Evolutionary conservation across 2,888 invertebrate species (phyloP).

Genomic region (Drosophila yooni): DNA sequence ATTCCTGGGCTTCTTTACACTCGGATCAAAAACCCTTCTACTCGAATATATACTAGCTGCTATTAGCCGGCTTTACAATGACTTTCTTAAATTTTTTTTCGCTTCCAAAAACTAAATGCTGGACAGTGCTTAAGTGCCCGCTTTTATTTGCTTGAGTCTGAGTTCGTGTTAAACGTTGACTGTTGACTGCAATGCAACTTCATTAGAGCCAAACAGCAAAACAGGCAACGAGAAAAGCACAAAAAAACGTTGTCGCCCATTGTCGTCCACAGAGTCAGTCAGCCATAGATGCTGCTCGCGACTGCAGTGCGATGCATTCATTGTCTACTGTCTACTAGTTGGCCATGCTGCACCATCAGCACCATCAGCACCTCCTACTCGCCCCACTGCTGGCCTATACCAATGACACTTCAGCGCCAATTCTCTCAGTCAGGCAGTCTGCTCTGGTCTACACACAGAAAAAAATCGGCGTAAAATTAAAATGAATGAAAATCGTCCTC

Average conservation of each 20-base stretch:
- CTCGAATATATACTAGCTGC: background rate
- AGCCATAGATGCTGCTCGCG: conserved; percentile 38
- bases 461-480: background rate
- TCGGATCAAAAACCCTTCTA: background rate
- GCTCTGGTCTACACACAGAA: conserved; percentile 21
- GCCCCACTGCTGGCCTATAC: conserved; percentile 40
- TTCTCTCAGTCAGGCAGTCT: conserved; percentile 43
- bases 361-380: background rate
- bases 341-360: conserved; percentile 29
- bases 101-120: conserved; percentile 6
- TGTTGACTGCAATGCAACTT: conserved; percentile 61
- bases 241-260: conserved; percentile 41
- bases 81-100: background rate
- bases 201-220: conserved; percentile 60
- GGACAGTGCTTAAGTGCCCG: conserved; percentile 15
- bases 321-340: conserved; percentile 39
- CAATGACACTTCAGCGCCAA: conserved; percentile 65
- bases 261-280: conserved; percentile 63
- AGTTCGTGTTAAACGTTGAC: conserved; percentile 15
- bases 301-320: conserved; percentile 36
- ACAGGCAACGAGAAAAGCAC: conserved; percentile 19
- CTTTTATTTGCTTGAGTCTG: conserved; percentile 39
- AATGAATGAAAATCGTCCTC: background rate
- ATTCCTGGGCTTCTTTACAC: background rate
- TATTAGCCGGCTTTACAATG: background rate